These are phyloP conservation scores for Myotis vivesi DNA, from an alignment of 2,797 vertebrate genomes.

Conservation along the genomic window DNA sequence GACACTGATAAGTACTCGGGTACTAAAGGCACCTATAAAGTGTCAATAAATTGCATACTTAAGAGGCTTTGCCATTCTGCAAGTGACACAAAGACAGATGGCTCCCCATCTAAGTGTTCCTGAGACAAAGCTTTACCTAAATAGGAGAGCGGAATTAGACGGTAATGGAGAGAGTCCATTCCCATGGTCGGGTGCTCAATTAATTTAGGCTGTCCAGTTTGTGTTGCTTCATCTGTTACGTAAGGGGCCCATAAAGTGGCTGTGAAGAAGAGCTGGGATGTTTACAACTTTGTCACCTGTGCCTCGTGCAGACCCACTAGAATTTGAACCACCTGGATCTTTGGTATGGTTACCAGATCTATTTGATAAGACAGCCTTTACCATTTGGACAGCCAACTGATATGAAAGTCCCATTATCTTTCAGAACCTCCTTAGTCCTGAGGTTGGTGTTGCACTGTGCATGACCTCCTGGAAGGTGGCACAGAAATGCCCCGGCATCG, in stretches of 20 bases:
- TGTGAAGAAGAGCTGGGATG: slow-evolving; percentile 81
- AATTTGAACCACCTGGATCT: slow-evolving; percentile 71
- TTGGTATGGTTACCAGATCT: rapidly evolving
- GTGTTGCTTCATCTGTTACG: slow-evolving; percentile 83
- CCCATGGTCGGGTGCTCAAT: slow-evolving; percentile 83
- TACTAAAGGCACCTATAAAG: slow-evolving; percentile 84
- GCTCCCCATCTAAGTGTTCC: slow-evolving; percentile 81
- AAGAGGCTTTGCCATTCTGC: slow-evolving; percentile 82
- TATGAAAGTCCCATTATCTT: neutral
- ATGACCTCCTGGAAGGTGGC: neutral
- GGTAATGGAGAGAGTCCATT: slow-evolving; percentile 85
- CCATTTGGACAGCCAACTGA: neutral
- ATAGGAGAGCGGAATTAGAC: slow-evolving; percentile 84
- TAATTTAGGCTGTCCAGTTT: slow-evolving; percentile 82
- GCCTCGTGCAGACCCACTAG: slow-evolving; percentile 60
- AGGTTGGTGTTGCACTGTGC: neutral
- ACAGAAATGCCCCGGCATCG: neutral
- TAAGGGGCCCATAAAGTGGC: slow-evolving; percentile 79
- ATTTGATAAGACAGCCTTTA: neutral
- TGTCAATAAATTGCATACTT: slow-evolving; percentile 86
- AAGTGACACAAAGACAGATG: slow-evolving; percentile 86
- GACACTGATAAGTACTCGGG: slow-evolving; percentile 84
- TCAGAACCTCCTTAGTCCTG: neutral
- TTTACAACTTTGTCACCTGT: slow-evolving; percentile 70
- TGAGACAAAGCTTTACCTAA: slow-evolving; percentile 85